phyloP scores from a whole-genome alignment of 2,113 vertebrate species.

The Tragelaphus buxtoni region DNA sequence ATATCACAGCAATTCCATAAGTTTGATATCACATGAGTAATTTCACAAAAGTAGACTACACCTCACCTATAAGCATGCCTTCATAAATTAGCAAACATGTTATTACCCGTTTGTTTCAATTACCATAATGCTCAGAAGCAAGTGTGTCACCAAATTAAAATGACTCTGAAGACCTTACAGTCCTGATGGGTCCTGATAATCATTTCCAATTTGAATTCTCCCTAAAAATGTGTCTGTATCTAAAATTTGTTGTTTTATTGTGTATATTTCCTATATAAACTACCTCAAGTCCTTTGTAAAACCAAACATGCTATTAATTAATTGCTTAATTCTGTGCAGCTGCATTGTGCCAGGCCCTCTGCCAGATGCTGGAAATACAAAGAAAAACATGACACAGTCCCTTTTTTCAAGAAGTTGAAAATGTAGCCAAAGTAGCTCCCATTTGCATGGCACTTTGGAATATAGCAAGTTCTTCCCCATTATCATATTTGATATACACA shows the following conservation, averaged over 20 bases:
- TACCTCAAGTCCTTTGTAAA: constrained; percentile 46
- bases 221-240: background rate
- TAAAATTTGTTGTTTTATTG: constrained; percentile 16
- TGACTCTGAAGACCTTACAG: background rate
- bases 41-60: background rate
- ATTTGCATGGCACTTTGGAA: constrained; percentile 29
- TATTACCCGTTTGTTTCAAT: background rate
- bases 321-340: constrained; percentile 65
- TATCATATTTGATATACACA: constrained; percentile 53
- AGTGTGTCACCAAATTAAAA: background rate
- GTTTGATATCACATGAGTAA: background rate
- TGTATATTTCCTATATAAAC: constrained; percentile 27
- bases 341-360: constrained; percentile 38
- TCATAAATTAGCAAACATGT: background rate
- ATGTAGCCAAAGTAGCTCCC: constrained; percentile 20
- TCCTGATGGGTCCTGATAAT: background rate
- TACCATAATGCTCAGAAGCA: background rate
- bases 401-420: constrained; percentile 46
- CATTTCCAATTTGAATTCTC: background rate
- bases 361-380: constrained; percentile 48
- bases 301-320: constrained; percentile 62
- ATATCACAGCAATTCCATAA: background rate
- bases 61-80: background rate
- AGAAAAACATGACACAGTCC: constrained; percentile 53
- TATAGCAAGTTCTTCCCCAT: background rate